A percentile compares a stretch with the other conserved stretches of the same genome.
Conservation (phyloP, 1,140 invertebrate genomes). For the Ectropis grisescens region DNA sequence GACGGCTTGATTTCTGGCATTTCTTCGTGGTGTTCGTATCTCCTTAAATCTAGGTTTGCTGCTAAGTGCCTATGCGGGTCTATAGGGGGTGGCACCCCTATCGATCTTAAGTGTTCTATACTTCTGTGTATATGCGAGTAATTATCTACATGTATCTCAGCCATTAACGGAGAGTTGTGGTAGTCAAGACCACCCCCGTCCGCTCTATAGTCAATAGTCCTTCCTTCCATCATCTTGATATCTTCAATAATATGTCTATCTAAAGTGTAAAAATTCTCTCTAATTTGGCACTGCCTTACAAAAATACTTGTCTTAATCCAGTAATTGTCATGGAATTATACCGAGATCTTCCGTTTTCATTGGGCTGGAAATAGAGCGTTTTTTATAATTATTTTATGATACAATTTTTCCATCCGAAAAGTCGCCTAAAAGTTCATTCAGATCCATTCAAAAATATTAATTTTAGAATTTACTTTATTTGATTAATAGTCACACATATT, state of each 20-base stretch:
- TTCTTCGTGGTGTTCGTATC: slow-evolving; percentile 67
- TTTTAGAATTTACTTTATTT: too few relatives aligned
- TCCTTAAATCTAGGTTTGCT: slow-evolving; percentile 61
- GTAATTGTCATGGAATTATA: slow-evolving; percentile 59
- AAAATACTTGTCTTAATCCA: slow-evolving; percentile 50
- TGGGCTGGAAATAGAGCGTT: too few relatives aligned
- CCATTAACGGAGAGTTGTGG: slow-evolving; percentile 74
- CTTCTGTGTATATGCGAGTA: slow-evolving; percentile 77
- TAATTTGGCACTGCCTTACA: slow-evolving; percentile 62
- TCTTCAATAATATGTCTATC: slow-evolving; percentile 42
- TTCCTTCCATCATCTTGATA: slow-evolving; percentile 71
- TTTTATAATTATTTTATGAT: too few relatives aligned
- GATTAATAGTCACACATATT: too few relatives aligned
- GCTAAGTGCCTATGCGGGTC: slow-evolving; percentile 64
- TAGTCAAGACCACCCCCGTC: slow-evolving; percentile 71
- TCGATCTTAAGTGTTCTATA: slow-evolving; percentile 75
- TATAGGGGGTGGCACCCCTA: slow-evolving; percentile 71
- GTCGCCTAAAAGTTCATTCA: too few relatives aligned
- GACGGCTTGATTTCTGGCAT: slow-evolving; percentile 70
- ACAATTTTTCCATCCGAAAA: too few relatives aligned
- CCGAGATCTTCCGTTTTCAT: slow-evolving; percentile 57
- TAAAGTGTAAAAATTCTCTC: slow-evolving; percentile 48
- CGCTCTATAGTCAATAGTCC: slow-evolving; percentile 71
- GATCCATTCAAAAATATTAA: too few relatives aligned
- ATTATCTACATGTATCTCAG: slow-evolving; percentile 72